Evolutionary conservation across 2,113 vertebrate species (phyloP), one percentile per base, ranked within the genome.

Genomic region (Indicator maculatus): DNA sequence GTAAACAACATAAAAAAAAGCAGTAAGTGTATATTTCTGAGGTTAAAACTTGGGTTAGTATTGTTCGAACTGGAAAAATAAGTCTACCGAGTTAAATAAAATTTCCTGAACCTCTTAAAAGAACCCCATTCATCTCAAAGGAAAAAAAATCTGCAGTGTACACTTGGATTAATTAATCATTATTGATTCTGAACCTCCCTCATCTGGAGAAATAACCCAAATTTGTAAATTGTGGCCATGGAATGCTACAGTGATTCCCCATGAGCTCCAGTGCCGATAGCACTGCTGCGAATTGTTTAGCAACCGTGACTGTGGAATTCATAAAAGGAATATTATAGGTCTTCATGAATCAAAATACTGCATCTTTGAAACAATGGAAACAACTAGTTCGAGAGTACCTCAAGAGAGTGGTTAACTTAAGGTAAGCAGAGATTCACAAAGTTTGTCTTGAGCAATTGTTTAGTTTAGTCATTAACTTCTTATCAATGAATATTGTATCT

Each of bases 301-400:
- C 64, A 88, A 41, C 56, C 20, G 3, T 12, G 30, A 80, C 60
- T 67, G 56, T n/a, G n/a, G 53, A 16, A 88, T 83, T 89, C 71
- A 92, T 83, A 52, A 90, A 95, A 91, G 58, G 75, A 74, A 38
- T 88, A 66, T 77, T 83, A 66, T 28, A 74, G 83, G 60, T 74
- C 83, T 94, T 93, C 79, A 83, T 33, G 72, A 83, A 93, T 94
- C 86, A 91, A 89, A 94, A 90, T 27, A 53, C 38, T 81, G 90
- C 58, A 58, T 47, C 77, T 90, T 44, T 71, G 76, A 88, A 83
- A 47, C 60, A 75, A 4, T 1, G 0, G 58, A 83, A 93, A 80
- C 64, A 95, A 83, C 89, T 75, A 81, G 67, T 59, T 93, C 67
- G 73, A 83, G 33, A 71, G 47, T 31, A 72, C 71, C 69, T 93